Percentiles rank a stretch among this genome's conserved stretches.
Conservation (phyloP, 2,113 vertebrate genomes). For the Trematomus loennbergii region DNA sequence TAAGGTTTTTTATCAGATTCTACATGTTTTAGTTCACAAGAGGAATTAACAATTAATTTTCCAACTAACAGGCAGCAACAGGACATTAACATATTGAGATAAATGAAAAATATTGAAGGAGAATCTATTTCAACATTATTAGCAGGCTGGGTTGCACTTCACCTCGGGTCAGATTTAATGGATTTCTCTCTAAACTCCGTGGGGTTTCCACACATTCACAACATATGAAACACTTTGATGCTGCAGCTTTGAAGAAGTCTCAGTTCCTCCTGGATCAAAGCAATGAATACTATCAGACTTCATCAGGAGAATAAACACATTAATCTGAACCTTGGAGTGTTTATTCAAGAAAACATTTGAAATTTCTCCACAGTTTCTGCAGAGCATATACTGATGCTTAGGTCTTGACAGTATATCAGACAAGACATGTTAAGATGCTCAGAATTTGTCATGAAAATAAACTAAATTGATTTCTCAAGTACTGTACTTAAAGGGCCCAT, state of each 20-base stretch:
- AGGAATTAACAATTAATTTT: too few species aligned
- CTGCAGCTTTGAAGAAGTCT: constrained; percentile 14
- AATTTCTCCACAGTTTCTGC: too few species aligned
- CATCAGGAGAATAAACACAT: background rate
- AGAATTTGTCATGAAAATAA: too few species aligned
- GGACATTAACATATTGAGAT: background rate
- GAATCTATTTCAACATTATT: background rate
- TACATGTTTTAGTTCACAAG: too few species aligned
- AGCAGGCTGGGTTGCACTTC: background rate
- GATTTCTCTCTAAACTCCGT: constrained; percentile 8
- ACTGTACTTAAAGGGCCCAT: too few species aligned
- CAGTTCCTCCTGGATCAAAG: background rate
- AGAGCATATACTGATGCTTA: background rate
- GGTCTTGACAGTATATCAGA: background rate
- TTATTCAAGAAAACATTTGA: too few species aligned
- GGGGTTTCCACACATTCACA: too few species aligned
- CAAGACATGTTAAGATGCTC: too few species aligned
- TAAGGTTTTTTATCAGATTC: too few species aligned
- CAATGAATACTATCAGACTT: background rate
- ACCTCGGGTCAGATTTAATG: constrained; percentile 25
- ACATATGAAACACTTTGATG: constrained; percentile 21
- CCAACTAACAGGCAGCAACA: background rate
- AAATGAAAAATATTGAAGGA: background rate
- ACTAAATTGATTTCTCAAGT: too few species aligned
- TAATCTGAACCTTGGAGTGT: background rate